These are phyloP conservation scores for Lepus europaeus DNA, from an alignment of 2,113 vertebrate species.

Conservation along the genomic window DNA sequence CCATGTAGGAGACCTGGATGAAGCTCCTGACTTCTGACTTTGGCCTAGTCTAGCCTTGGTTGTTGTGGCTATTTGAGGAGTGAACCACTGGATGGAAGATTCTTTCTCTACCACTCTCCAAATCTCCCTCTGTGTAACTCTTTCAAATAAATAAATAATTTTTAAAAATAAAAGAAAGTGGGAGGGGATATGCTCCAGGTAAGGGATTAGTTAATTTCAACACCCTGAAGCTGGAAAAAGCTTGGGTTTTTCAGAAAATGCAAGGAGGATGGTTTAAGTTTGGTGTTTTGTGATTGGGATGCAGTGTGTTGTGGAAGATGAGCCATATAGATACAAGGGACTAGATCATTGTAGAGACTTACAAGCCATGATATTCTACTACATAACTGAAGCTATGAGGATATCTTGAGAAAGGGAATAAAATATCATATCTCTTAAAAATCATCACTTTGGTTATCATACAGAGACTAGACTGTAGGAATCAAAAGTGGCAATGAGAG, in stretches of 20 bases:
- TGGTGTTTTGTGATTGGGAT: neutral
- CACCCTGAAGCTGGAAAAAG: neutral
- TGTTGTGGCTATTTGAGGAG: no score
- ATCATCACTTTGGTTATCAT: neutral
- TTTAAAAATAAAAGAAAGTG: no score
- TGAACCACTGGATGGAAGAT: no score
- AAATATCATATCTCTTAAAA: neutral
- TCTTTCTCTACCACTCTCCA: no score
- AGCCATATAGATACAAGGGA: neutral
- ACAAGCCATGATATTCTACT: neutral
- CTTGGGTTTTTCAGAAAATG: neutral
- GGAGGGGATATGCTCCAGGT: neutral
- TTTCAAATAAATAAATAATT: no score
- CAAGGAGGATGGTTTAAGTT: neutral
- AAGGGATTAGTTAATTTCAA: neutral
- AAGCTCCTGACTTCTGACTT: no score
- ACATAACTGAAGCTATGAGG: neutral
- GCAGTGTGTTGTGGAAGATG: neutral
- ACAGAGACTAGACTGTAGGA: neutral
- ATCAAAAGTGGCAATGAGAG: neutral
- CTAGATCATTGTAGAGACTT: neutral
- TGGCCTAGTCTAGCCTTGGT: no score
- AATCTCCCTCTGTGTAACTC: no score
- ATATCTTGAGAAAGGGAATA: neutral
- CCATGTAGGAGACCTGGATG: no score